A percentile compares a stretch with the other conserved stretches of the same genome.
Conservation (phyloP, 2,888 invertebrate genomes). For the Nomada hirtipes region DNA sequence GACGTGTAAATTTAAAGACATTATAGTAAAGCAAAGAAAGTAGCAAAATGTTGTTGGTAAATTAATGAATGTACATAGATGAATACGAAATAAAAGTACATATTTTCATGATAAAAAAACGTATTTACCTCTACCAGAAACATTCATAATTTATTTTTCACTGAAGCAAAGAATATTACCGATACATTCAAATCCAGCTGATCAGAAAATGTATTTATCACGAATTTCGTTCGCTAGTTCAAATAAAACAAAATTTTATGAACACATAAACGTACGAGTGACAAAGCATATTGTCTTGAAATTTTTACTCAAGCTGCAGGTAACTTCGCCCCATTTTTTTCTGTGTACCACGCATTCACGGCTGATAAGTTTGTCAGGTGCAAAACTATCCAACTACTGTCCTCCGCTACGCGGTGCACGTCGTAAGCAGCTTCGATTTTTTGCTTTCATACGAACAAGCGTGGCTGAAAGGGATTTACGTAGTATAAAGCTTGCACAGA, state of each 20-base stretch:
- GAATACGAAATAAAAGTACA: no score
- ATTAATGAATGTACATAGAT: no score
- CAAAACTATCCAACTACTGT: constrained; percentile 31
- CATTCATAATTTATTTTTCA: not conserved
- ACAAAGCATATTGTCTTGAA: not conserved
- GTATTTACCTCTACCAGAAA: no score
- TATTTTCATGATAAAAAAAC: no score
- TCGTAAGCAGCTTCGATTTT: constrained; percentile 37
- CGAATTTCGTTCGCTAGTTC: not conserved
- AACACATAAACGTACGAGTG: not conserved
- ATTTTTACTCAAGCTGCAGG: constrained; percentile 28
- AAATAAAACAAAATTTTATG: not conserved
- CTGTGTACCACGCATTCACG: not conserved
- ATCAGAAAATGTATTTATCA: not conserved
- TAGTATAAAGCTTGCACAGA: constrained; percentile 18
- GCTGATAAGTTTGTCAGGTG: constrained; percentile 28
- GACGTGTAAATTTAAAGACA: no score
- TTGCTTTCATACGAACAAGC: constrained; percentile 15
- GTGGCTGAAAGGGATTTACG: constrained; percentile 11
- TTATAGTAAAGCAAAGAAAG: no score
- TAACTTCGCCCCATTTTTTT: not conserved
- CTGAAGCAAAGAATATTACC: not conserved
- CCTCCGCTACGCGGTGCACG: not conserved
- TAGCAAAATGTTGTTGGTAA: no score
- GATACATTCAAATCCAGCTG: not conserved